A percentile compares a stretch with the other conserved stretches of the same genome.
Evolutionary conservation across 2,888 invertebrate genomes (phyloP).

Genomic region (Terebella lapidaria): DNA sequence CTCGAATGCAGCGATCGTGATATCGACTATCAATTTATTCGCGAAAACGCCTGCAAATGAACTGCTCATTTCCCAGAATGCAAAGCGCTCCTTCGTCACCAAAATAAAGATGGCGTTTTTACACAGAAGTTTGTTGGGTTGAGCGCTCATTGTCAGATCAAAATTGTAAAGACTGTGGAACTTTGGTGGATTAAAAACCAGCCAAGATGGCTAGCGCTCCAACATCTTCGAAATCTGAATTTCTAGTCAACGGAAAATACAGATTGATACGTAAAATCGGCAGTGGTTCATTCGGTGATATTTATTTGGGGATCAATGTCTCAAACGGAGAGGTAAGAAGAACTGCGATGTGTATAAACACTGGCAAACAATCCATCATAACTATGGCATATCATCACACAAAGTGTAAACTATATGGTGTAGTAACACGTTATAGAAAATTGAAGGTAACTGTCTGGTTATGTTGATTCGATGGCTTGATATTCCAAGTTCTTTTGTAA

Average conservation of each 20-base stretch:
- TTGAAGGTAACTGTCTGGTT: no score
- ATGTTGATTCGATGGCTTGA: no score
- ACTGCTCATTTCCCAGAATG: conserved; percentile 1
- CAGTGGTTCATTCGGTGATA: conserved; percentile 53
- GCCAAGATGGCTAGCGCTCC: conserved; percentile 3
- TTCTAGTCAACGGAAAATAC: conserved; percentile 50
- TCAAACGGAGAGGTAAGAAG: conserved; percentile 47
- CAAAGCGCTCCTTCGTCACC: conserved; percentile 1
- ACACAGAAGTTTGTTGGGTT: not conserved
- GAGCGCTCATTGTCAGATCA: not conserved
- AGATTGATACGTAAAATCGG: conserved; percentile 51
- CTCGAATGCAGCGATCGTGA: no score
- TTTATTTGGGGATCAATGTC: conserved; percentile 50
- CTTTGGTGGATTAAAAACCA: not conserved
- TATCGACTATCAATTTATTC: no score
- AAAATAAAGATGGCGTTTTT: not conserved
- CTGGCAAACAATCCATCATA: not conserved
- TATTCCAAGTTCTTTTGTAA: no score
- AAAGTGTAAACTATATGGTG: no score
- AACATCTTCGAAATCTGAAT: conserved; percentile 42
- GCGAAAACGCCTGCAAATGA: not conserved
- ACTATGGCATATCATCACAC: not conserved
- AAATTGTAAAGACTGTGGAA: not conserved
- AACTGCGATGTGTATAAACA: no score
- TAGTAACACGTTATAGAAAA: no score